Evolutionary conservation across 2,113 vertebrate genomes (phyloP).

Genomic region (Hippocampus mohnikei): DNA sequence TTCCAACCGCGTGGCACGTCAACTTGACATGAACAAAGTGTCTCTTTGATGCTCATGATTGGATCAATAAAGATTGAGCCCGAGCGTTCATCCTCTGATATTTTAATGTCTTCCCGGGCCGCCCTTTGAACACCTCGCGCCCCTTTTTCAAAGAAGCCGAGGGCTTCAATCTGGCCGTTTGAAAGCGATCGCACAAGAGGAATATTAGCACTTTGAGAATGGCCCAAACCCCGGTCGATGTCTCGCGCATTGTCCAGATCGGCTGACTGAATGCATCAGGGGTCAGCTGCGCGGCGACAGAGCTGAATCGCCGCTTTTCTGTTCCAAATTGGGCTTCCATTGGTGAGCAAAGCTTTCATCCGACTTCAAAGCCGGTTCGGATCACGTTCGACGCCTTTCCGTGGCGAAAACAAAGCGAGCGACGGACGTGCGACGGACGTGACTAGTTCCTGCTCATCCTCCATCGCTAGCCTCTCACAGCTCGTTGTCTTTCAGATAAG

Average conservation of each 20-base stretch:
- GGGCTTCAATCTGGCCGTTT: conserved; percentile 30
- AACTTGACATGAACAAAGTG: background rate
- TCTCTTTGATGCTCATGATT: background rate
- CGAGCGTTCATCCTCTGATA: conserved; percentile 43
- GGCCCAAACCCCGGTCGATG: background rate
- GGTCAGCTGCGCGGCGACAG: background rate
- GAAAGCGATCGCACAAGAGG: conserved; percentile 13
- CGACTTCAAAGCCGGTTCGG: background rate
- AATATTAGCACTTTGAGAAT: background rate
- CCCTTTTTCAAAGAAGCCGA: conserved; percentile 1
- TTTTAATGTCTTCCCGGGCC: conserved; percentile 50
- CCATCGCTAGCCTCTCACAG: conserved; percentile 19
- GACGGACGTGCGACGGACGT: background rate
- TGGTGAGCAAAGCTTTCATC: background rate
- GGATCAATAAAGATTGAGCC: background rate
- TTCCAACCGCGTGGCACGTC: background rate
- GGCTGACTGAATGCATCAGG: background rate
- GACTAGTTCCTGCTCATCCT: conserved; percentile 40
- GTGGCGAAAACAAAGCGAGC: background rate
- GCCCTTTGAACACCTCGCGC: conserved; percentile 37
- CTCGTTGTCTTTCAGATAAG: conserved; percentile 6
- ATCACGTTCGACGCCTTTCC: background rate
- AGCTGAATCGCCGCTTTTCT: background rate
- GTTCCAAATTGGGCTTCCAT: background rate
- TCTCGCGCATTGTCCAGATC: background rate